Conservation (phyloP, 1,140 invertebrate species). For the Caerostris darwini region DNA sequence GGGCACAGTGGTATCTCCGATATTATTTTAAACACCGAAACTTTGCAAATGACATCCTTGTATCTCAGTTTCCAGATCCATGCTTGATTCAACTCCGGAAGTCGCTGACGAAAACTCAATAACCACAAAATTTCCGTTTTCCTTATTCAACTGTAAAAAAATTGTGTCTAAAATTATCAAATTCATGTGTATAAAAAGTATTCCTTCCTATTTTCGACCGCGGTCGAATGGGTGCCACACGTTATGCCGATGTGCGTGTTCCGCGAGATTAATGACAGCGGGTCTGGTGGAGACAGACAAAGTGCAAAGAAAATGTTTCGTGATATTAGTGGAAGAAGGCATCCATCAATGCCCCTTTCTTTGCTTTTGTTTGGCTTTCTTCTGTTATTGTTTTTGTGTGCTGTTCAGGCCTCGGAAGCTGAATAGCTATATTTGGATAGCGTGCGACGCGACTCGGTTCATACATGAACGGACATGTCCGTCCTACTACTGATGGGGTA, state of each 20-base stretch:
- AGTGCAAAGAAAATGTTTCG: constrained; percentile 32
- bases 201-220: background rate
- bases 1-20: no score
- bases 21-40: no score
- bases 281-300: background rate
- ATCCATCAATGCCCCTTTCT: constrained; percentile 31
- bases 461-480: background rate
- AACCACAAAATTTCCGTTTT: no score
- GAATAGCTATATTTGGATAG: background rate
- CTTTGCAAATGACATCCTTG: no score
- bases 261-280: background rate
- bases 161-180: no score
- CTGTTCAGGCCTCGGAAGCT: background rate
- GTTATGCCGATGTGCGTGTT: background rate
- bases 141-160: no score
- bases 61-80: no score
- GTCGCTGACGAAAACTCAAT: no score
- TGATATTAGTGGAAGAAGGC: background rate
- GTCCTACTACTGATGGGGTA: background rate
- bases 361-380: background rate
- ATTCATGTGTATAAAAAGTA: no score
- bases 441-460: background rate
- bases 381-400: background rate
- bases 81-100: no score
- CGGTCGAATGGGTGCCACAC: background rate